Base-by-base conservation (phyloP, 2,113 vertebrate genomes). In the Clinocottus analis region DNA sequence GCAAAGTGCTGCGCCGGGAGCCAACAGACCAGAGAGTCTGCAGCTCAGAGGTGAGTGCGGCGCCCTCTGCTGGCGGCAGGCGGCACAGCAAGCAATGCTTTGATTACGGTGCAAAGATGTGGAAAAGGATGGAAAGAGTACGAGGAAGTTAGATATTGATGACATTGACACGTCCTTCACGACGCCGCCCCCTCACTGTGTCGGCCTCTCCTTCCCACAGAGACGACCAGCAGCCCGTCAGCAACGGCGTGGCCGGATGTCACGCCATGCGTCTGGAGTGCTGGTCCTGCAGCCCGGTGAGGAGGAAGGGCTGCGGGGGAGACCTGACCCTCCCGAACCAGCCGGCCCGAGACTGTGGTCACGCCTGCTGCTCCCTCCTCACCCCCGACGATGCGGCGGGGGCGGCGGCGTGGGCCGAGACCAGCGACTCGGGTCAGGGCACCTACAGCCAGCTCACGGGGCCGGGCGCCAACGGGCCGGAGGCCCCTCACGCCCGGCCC, bases 351-450 rank as follows among this genome's bases (percentile, higher is more conserved):
- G 67, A 83, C 83, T 91, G 91, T 1, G 87, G 88, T 13, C 80
- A 73, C 23, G 59, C 72, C 2, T 71, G 31, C 83, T 87, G 84
- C 87, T 75, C 81, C 69, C 84, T 89, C 25, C 77, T 90, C 70
- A 58, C 79, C 1, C 86, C 88, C 0, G 90, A 90, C 11, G 7
- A 83, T 0, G 72, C 85, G 0, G 87, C 74, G 13, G 89, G 91
- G 91, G 90, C 76, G 0, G 72, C 85, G 0, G 87, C 74, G 13
- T 89, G 91, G 91, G 90, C 76, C 0, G 91, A 94, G 59, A 91
- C 79, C 89, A 92, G 91, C n/a, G 92, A 93, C 81, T 91, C 91
- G 0, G 92, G 92, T 3, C 91, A 91, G 90, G 92, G 91, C 56
- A 90, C 93, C 71, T 91, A 80, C 87, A 91, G 89, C 79, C 89